These are phyloP conservation scores for Xiphophorus birchmanni DNA, from an alignment of 2,797 vertebrate species.

Conservation along the genomic window DNA sequence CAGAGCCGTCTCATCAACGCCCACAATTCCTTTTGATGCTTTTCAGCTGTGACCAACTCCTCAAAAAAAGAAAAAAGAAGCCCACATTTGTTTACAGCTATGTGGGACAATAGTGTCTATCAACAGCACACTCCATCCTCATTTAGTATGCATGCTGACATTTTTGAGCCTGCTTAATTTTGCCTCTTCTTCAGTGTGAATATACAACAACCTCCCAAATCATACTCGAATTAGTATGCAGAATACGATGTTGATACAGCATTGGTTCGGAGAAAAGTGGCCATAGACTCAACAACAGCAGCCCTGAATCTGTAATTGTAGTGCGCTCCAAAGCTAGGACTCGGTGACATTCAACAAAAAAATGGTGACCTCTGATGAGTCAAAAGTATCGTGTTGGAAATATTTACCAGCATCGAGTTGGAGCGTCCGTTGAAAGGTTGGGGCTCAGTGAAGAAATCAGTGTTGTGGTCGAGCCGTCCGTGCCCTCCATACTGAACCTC, in stretches of 20 bases:
- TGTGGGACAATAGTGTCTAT: constrained; percentile 53
- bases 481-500: constrained; percentile 89
- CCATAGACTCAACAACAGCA: constrained; percentile 22
- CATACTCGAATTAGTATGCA: constrained; percentile 39
- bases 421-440: constrained; percentile 82
- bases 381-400: constrained; percentile 29
- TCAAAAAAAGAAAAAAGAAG: constrained; percentile 23
- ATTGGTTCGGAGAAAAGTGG: constrained; percentile 34
- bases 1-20: constrained; percentile 43
- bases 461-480: constrained; percentile 90
- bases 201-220: constrained; percentile 30
- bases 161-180: constrained; percentile 56
- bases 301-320: constrained; percentile 41
- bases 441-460: constrained; percentile 88
- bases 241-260: constrained; percentile 42
- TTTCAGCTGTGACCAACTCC: constrained; percentile 48
- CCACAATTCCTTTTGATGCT: constrained; percentile 55
- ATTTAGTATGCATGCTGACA: constrained; percentile 57
- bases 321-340: constrained; percentile 38
- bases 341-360: constrained; percentile 40
- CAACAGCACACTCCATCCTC: constrained; percentile 48
- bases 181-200: constrained; percentile 38
- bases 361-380: constrained; percentile 36
- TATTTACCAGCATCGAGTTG: constrained; percentile 89
- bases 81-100: constrained; percentile 33